Percentiles rank a stretch among this genome's conserved stretches.
These are phyloP conservation scores for Psammodynastes pulverulentus DNA, from an alignment of 2,113 vertebrate species.

Conservation along the genomic window DNA sequence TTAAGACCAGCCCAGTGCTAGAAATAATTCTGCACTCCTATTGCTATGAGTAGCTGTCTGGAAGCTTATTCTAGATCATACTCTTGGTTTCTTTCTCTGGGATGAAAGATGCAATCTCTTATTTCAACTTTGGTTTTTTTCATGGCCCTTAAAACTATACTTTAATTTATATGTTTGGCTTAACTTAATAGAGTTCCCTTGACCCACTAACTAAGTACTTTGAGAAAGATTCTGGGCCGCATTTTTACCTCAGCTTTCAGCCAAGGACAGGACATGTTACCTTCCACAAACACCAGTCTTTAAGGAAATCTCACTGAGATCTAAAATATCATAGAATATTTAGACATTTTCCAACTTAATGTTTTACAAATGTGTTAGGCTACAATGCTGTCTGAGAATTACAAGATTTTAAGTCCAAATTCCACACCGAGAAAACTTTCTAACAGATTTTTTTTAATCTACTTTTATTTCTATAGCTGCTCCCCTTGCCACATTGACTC, in stretches of 20 bases:
- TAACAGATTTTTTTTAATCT: background rate
- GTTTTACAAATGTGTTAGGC: background rate
- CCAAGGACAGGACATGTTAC: conserved; percentile 32
- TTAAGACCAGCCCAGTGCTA: background rate
- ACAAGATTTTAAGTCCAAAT: background rate
- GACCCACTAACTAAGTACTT: background rate
- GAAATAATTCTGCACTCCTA: background rate
- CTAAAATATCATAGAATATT: background rate
- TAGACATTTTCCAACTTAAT: background rate
- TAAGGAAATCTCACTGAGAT: conserved; percentile 23
- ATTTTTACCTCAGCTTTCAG: background rate
- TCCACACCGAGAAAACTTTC: background rate
- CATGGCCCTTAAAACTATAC: background rate
- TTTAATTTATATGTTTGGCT: background rate
- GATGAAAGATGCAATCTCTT: background rate
- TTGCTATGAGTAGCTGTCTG: background rate
- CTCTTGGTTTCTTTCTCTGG: background rate
- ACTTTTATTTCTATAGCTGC: background rate
- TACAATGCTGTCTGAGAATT: background rate
- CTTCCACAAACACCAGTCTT: conserved; percentile 26
- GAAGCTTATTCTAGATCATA: background rate
- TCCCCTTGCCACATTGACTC: background rate
- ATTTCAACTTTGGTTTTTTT: background rate
- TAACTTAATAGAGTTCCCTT: background rate
- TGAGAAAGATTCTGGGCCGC: background rate